Evolutionary conservation across 1,140 invertebrate species (phyloP), one percentile per base, ranked within the genome.

Genomic region (Trichoplusia ni): DNA sequence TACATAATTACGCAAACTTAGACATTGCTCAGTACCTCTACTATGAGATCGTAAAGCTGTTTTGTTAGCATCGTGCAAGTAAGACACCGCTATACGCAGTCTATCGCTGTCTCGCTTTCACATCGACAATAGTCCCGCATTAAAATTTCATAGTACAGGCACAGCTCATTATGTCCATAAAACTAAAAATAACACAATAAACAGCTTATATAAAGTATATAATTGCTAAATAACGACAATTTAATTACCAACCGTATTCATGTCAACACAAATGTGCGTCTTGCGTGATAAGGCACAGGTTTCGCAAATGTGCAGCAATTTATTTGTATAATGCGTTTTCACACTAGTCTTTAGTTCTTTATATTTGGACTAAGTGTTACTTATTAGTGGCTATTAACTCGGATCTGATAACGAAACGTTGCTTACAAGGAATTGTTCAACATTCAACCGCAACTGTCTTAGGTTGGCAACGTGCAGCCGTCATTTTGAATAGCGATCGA

Each of bases 221-320:
- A 65, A 65, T 66, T 31, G 49, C 25, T 31, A 4, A 42, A 33
- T 67, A 67, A 67, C 40, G 58, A 67, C 58, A 37, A 62, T 67
- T 67, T 67, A 67, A 67, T 67, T 44, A 60, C 38, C 23, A 63
- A n/a, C 9, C 40, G n/a, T 25, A 21, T 47, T 60, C 53, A 37
- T 69, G 67, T 64, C 60, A 54, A 47, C 46, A 23, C 33, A 61
- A 69, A 69, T 69, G 56, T 29, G 29, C 23, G 9, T 46, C 25
- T 69, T 27, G 61, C 67, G 67, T 69, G 67, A 58, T 38, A 37
- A 13, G n/a, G 5, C n/a, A 19, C 19, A 9, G 19, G n/a, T 54
- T 37, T 51, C 29, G 23, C 33, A 40, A 42, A 42, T 42, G 23
- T 29, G 16, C 11, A 7, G 23, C 25, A 29, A 29, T 58, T 29